phyloP scores from a whole-genome alignment of 2,797 vertebrate species.

The Odontamblyopus rebecca region DNA sequence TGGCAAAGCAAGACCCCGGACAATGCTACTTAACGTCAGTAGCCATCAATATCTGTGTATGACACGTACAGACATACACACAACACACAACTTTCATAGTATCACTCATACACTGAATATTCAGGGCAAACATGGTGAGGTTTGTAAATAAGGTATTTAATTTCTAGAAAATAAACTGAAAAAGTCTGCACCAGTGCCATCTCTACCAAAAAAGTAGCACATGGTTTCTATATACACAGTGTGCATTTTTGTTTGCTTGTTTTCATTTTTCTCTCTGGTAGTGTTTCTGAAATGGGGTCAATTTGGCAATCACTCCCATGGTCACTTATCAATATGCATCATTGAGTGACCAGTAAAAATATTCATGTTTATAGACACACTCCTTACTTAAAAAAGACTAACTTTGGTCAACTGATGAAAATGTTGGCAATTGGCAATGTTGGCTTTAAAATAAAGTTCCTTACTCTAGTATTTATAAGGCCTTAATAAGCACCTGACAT shows the following conservation, averaged over 20 bases:
- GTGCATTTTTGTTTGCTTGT: too few relatives aligned
- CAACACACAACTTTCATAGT: conserved; percentile 1
- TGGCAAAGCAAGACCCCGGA: conserved; percentile 51
- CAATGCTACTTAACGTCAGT: conserved; percentile 62
- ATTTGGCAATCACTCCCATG: neutral
- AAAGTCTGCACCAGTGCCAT: neutral
- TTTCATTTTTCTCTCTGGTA: too few relatives aligned
- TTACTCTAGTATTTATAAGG: too few relatives aligned
- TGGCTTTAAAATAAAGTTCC: too few relatives aligned
- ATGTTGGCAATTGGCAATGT: too few relatives aligned
- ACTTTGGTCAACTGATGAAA: neutral
- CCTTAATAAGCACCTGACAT: too few relatives aligned
- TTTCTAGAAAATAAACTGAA: neutral
- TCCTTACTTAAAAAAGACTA: neutral
- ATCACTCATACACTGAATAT: neutral
- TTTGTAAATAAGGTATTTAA: neutral
- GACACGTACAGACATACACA: conserved; percentile 30
- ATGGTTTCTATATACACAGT: too few relatives aligned
- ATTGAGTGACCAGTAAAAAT: neutral
- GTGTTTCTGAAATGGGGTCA: too few relatives aligned
- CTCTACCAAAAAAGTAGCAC: too few relatives aligned
- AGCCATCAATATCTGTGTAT: conserved; percentile 57
- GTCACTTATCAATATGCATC: neutral
- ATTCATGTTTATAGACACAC: neutral
- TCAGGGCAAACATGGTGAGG: neutral